These are phyloP conservation scores for Pseudococcus viburni DNA, from an alignment of 2,888 invertebrate species.

Conservation along the genomic window DNA sequence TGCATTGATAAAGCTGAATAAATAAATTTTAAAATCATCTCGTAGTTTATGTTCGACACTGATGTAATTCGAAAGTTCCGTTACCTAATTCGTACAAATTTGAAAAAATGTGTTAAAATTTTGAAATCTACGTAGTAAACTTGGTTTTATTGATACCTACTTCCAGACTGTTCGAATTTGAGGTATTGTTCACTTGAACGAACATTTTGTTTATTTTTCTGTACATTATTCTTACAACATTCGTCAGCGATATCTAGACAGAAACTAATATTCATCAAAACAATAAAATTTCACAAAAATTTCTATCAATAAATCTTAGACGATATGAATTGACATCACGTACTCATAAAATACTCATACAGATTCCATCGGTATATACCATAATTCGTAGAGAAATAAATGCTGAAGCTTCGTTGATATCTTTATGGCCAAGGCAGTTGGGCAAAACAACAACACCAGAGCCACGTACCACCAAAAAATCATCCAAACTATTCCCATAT, in stretches of 20 bases:
- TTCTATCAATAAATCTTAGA: background rate
- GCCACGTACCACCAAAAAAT: constrained; percentile 61
- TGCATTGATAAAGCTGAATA: background rate
- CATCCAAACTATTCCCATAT: constrained; percentile 59
- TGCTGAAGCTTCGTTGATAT: constrained; percentile 52
- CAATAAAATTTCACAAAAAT: background rate
- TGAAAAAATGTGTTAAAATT: background rate
- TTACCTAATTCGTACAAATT: background rate
- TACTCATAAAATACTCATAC: constrained; percentile 21
- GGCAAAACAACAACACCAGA: constrained; percentile 48
- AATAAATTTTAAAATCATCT: background rate
- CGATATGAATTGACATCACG: background rate
- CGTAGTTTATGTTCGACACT: background rate
- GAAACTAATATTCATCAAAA: background rate
- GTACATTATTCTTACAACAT: background rate
- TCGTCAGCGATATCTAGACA: background rate
- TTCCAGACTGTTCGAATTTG: background rate
- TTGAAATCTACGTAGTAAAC: background rate
- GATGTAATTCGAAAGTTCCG: background rate
- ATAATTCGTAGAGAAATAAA: constrained; percentile 33
- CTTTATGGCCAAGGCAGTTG: constrained; percentile 33
- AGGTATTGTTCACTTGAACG: background rate
- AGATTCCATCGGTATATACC: constrained; percentile 61
- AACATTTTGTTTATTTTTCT: background rate
- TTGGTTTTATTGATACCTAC: background rate